These are phyloP conservation scores for Hyperopisus bebe DNA, from an alignment of 2,113 vertebrate genomes.

Conservation along the genomic window DNA sequence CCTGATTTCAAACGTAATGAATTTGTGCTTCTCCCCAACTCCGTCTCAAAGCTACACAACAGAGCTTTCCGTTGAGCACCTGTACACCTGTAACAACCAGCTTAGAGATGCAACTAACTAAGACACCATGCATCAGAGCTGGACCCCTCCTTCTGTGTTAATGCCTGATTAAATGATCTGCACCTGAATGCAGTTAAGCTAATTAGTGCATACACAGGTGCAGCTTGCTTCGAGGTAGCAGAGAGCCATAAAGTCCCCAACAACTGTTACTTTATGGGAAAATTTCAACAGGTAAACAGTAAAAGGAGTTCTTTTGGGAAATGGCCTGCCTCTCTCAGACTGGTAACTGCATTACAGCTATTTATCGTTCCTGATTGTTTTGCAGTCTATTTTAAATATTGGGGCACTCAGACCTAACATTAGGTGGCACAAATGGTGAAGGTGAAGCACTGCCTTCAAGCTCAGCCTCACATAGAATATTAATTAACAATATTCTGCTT, in stretches of 20 bases:
- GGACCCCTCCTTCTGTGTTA: not conserved
- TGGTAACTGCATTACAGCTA: not conserved
- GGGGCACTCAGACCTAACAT: not conserved
- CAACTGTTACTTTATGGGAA: not conserved
- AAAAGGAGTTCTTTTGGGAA: not conserved
- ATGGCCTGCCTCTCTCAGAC: not conserved
- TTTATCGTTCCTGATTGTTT: not conserved
- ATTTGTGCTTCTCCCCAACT: not conserved
- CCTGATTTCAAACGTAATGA: not conserved
- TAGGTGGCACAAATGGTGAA: not conserved
- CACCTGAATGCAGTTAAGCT: not conserved
- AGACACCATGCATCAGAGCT: not conserved
- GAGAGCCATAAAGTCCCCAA: not conserved
- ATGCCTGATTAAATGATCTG: not conserved
- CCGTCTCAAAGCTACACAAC: not conserved
- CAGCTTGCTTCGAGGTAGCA: not conserved
- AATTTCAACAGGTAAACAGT: not conserved
- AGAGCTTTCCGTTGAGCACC: not conserved
- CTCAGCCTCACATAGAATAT: not conserved
- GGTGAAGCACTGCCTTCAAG: no score
- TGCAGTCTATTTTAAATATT: not conserved
- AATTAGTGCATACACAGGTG: not conserved
- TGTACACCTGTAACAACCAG: not conserved
- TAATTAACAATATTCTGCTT: not conserved
- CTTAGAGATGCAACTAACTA: not conserved